A percentile compares a stretch with the other conserved stretches of the same genome.
These are phyloP conservation scores for Orthonychiurus folsomi DNA, from an alignment of 2,888 invertebrate species.

Conservation along the genomic window DNA sequence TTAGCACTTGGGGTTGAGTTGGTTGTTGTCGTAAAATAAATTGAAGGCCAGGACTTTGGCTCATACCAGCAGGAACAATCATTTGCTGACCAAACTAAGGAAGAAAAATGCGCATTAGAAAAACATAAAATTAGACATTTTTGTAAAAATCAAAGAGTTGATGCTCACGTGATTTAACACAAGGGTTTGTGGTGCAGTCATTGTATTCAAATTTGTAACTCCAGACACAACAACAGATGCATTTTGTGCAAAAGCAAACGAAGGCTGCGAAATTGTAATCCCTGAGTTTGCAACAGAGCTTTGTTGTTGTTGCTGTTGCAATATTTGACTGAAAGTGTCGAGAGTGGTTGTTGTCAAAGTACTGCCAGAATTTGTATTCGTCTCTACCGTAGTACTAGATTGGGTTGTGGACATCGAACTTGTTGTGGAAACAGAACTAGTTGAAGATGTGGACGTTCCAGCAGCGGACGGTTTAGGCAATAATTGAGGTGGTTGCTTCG, in stretches of 20 bases:
- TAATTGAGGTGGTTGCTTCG: constrained; percentile 38
- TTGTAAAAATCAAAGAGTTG: constrained; percentile 2
- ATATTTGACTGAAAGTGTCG: constrained; percentile 27
- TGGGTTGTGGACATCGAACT: constrained; percentile 6
- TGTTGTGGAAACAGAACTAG: background rate
- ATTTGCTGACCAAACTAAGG: constrained; percentile 39
- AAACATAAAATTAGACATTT: background rate
- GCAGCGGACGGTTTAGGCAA: constrained; percentile 34
- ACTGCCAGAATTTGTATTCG: constrained; percentile 14
- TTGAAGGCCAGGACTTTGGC: constrained; percentile 33
- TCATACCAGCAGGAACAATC: constrained; percentile 37
- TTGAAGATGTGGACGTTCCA: constrained; percentile 17
- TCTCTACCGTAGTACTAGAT: background rate
- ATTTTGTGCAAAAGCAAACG: constrained; percentile 30
- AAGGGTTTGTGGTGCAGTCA: constrained; percentile 31
- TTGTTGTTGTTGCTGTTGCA: constrained; percentile 28
- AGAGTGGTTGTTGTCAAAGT: constrained; percentile 11
- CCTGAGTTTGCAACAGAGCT: constrained; percentile 23
- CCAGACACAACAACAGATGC: constrained; percentile 32
- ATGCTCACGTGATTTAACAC: constrained; percentile 38
- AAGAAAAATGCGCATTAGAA: constrained; percentile 16
- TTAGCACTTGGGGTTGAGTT: constrained; percentile 36
- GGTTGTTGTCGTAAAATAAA: constrained; percentile 38
- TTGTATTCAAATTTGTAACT: constrained; percentile 26
- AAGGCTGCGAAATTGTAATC: constrained; percentile 26